Conservation (phyloP, 2,113 vertebrate genomes). For the Anseranas semipalmata region DNA sequence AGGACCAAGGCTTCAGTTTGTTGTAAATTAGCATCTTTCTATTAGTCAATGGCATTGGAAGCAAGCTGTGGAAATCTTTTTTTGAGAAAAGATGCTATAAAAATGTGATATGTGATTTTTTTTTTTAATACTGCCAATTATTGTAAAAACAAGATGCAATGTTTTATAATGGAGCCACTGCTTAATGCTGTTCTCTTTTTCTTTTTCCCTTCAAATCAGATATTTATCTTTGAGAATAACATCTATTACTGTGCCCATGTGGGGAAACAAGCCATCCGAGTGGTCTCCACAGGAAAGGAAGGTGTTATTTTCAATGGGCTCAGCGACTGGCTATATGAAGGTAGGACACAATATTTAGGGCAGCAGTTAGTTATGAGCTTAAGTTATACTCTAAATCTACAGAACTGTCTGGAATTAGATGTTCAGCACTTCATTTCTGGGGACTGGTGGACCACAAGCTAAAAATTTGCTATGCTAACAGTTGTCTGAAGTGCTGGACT, state of each 20-base stretch:
- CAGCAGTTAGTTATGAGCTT: background rate
- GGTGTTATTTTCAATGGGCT: constrained; percentile 96
- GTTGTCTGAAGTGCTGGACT: background rate
- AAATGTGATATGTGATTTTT: constrained; percentile 19
- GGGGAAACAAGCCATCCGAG: constrained; percentile 92
- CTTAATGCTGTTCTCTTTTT: constrained; percentile 42
- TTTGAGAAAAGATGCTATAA: background rate
- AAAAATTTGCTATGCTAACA: background rate
- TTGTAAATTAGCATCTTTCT: constrained; percentile 36
- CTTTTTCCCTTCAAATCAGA: constrained; percentile 76
- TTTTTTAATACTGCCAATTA: background rate
- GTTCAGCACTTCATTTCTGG: background rate
- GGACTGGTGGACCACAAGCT: background rate
- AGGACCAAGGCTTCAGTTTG: background rate
- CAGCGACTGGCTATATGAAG: constrained; percentile 98
- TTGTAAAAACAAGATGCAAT: constrained; percentile 4
- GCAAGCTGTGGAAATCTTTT: background rate
- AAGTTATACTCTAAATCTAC: background rate
- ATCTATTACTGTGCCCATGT: constrained; percentile 97
- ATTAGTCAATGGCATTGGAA: background rate
- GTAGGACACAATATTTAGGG: constrained; percentile 70
- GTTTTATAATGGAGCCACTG: background rate
- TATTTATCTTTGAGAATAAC: constrained; percentile 99
- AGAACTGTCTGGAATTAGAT: background rate
- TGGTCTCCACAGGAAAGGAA: constrained; percentile 95